phyloP scores from a whole-genome alignment of 2,888 invertebrate genomes.

The Xylocampa areola region DNA sequence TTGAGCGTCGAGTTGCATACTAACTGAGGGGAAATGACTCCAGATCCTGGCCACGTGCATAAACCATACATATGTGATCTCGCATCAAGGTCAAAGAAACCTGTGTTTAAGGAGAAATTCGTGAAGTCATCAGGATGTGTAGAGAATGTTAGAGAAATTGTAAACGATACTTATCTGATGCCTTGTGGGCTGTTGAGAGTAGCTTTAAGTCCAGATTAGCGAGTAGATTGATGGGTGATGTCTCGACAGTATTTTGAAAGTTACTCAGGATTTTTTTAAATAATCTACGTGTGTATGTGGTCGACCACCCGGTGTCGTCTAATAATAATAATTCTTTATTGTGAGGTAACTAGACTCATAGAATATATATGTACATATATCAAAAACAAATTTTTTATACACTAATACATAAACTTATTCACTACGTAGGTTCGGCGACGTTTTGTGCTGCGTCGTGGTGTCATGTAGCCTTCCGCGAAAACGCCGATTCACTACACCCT shows the following conservation, averaged over 20 bases:
- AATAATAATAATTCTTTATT: no score
- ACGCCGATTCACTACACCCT: no score
- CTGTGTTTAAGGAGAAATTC: constrained; percentile 53
- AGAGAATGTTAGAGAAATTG: constrained; percentile 44
- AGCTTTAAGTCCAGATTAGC: constrained; percentile 3
- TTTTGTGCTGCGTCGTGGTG: no score
- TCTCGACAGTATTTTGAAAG: constrained; percentile 3
- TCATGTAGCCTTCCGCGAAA: no score
- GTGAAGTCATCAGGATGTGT: constrained; percentile 53
- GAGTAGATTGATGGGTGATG: constrained; percentile 23
- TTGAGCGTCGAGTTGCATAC: constrained; percentile 52
- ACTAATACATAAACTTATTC: no score
- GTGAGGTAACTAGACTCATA: no score
- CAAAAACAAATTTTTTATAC: no score
- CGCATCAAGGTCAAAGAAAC: constrained; percentile 52
- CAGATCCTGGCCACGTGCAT: constrained; percentile 40
- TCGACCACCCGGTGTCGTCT: no score
- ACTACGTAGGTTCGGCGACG: no score
- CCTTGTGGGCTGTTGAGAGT: constrained; percentile 19
- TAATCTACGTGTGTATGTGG: no score
- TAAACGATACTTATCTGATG: constrained; percentile 37
- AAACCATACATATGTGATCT: constrained; percentile 39
- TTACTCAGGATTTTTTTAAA: background rate
- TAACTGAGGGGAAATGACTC: constrained; percentile 56
- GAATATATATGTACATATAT: no score